These are phyloP conservation scores for Drosophila biarmipes DNA, from an alignment of 1,140 invertebrate species.

Conservation along the genomic window DNA sequence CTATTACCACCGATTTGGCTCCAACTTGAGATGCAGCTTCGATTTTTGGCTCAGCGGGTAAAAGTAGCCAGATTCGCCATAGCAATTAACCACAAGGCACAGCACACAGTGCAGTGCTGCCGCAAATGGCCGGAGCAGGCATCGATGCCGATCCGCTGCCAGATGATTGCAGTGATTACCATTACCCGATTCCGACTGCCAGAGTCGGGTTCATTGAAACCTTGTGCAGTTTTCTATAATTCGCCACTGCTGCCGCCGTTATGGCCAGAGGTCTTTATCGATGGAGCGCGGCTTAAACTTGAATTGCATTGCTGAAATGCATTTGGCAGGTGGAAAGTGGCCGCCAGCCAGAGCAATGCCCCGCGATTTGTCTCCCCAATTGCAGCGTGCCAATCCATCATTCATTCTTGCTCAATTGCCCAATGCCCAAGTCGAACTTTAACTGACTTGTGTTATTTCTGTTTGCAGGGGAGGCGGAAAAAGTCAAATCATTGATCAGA, in stretches of 20 bases:
- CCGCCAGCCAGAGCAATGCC: conserved; percentile 48
- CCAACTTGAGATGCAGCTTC: conserved; percentile 33
- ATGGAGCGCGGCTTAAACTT: conserved; percentile 61
- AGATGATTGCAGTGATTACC: conserved; percentile 67
- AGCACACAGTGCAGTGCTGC: neutral
- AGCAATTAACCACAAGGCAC: conserved; percentile 69
- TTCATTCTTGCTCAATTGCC: conserved; percentile 36
- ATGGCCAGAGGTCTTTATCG: conserved; percentile 67
- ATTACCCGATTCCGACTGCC: conserved; percentile 38
- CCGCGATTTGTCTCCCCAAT: neutral
- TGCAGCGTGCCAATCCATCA: neutral
- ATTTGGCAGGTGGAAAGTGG: conserved; percentile 66
- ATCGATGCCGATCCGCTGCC: conserved; percentile 59
- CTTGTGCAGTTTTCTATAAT: conserved; percentile 63
- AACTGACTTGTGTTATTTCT: conserved; percentile 25
- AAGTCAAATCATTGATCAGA: conserved; percentile 84
- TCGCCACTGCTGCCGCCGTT: conserved; percentile 43
- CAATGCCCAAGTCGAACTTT: conserved; percentile 24
- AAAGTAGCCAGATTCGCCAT: conserved; percentile 80
- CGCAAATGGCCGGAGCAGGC: conserved; percentile 44
- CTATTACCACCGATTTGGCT: conserved; percentile 28
- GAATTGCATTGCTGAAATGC: conserved; percentile 60
- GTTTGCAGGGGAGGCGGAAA: conserved; percentile 84
- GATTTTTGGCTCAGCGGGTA: conserved; percentile 54
- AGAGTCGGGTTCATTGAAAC: conserved; percentile 76